phyloP scores from a whole-genome alignment of 2,888 invertebrate genomes.

The Agrochola macilenta region DNA sequence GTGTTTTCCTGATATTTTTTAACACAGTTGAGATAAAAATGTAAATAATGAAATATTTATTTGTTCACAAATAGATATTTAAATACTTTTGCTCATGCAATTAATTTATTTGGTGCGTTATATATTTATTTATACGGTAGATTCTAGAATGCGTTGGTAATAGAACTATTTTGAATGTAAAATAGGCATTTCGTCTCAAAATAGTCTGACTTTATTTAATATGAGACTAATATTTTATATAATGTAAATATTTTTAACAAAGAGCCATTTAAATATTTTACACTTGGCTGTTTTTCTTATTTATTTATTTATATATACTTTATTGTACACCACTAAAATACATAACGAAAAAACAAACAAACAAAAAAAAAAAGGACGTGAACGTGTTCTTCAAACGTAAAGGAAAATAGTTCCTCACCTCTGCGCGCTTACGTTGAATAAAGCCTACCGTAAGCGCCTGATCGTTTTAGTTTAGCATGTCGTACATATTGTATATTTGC shows the following conservation, averaged over 20 bases:
- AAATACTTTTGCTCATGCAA: background rate
- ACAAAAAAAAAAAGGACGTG: no score
- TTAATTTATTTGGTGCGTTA: background rate
- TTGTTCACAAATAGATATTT: background rate
- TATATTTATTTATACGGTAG: background rate
- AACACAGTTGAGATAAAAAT: background rate
- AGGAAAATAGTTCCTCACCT: no score
- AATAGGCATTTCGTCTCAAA: constrained; percentile 4
- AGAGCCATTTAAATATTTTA: background rate
- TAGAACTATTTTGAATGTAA: constrained; percentile 2
- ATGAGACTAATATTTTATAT: no score
- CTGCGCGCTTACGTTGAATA: background rate
- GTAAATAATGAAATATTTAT: background rate
- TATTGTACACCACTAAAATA: no score
- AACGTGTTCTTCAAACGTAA: no score
- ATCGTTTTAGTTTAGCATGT: constrained; percentile 5
- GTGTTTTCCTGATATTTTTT: background rate
- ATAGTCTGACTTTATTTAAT: background rate
- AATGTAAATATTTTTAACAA: background rate
- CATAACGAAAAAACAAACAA: no score
- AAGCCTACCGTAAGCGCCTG: constrained; percentile 10
- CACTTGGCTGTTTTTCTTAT: background rate
- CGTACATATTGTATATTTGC: background rate
- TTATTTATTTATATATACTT: no score
- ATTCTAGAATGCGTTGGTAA: background rate